Evolutionary conservation across 2,113 vertebrate species (phyloP), one percentile per base, ranked within the genome.

Genomic region (Deroptyus accipitrinus): DNA sequence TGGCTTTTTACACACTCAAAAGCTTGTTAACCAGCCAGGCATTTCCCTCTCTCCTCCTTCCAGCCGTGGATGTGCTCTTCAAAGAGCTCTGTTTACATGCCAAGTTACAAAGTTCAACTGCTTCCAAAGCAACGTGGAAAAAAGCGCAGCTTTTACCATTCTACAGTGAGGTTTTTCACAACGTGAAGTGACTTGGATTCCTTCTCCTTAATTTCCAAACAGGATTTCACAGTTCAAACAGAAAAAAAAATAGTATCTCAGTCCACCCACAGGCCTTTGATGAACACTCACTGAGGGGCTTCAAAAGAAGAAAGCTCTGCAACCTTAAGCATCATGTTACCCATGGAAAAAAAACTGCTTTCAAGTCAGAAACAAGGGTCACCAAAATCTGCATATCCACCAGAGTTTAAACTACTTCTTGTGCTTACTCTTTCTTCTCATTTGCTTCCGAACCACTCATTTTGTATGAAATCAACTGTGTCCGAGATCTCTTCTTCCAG

Each of bases 41-140:
- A 61, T 42, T 88, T 82, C 64, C 81, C 49, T 88, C 83, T 87
- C 46, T n/a, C 54, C 68, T 55, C 46, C n/a, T 81, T 49, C 87
- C 77, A 91, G 57, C 75, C 67, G 28, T 44, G 76, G 78, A 78
- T 31, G 2, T 48, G 83, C 91, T 91, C 91, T 95, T 96, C 85
- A 88, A 95, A 97, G 90, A 95, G 73, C 86, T 95, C 91, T 92
- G 79, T 96, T 97, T 96, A 95, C 77, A 92, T 46, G 94, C 91
- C 89, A 92, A 91, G 94, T 94, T 94, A 97, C 88, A 95, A 95
- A 96, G 96, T 94, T 94, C 94, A 96, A 83, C 92, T 81, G 82
- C 88, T 94, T 93, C 94, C 86, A 88, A 83, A 97, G 94, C 73
- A 91, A 87, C 2, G 2, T 88, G 88, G 95, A 95, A 95, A 86